Base-by-base conservation (phyloP, 1,140 invertebrate genomes). In the Ips nitidus region DNA sequence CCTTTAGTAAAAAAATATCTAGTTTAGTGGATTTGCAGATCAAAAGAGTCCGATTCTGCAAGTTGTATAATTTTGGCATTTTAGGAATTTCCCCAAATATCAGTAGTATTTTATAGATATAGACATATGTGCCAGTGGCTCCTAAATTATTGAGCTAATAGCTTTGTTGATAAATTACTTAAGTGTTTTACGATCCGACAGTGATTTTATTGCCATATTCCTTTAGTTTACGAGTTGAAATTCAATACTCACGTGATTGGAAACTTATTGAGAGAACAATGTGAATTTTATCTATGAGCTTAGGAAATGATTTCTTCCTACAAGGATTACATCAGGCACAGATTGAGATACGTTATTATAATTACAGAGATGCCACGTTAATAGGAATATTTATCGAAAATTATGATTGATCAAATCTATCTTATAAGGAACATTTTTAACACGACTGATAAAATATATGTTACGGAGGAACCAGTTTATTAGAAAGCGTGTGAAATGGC, bases 401-500 rank as follows among this genome's bases (percentile, higher is more conserved):
- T 61, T 61, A 68, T 60, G 66, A 68, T 68, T 52, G 66, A 68
- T 68, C 57, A 68, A 68, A 68, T 68, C 56, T 68, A 40, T 42
- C 38, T 38, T 4, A 47, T 39, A 52, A 41, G 7, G 7, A 40
- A 60, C 66, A 60, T 53, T 42, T 66, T 40, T 68, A 68, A 60
- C 66, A 60, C 43, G 45, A 37, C 37, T 6, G 66, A 68, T 68
- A 68, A 68, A 68, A 66, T 66, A 58, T 41, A 52, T 53, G 42
- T 47, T 42, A 58, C 43, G 43, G 43, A 52, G 57, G 50, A 68
- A 68, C 66, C 66, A 68, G 57, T 60, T 58, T 68, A 68, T 68
- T 68, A 68, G 66, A 68, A 68, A 68, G 66, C 66, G 66, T 68
- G 66, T 60, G 66, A 68, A 68, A 68, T 68, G 41, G 8, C 7